Evolutionary conservation across 1,140 invertebrate genomes (phyloP).

Genomic region (Cepaea nemoralis): DNA sequence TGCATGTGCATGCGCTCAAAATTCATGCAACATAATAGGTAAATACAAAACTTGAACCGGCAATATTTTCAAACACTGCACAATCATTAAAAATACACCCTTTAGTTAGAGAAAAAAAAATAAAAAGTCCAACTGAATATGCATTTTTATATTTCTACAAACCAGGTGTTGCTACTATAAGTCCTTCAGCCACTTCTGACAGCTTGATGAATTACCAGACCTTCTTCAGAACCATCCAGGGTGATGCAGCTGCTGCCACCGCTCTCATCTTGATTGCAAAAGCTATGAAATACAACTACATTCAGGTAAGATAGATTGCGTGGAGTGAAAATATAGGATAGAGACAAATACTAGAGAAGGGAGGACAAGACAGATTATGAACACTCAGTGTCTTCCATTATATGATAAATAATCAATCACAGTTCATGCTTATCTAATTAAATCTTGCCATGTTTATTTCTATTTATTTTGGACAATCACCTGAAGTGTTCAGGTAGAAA

Average conservation of each 20-base stretch:
- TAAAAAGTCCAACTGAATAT: neutral
- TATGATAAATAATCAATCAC: too few relatives aligned
- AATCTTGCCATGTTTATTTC: too few relatives aligned
- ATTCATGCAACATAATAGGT: too few relatives aligned
- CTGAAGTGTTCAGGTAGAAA: too few relatives aligned
- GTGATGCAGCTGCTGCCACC: constrained; percentile 83
- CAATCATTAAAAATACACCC: too few relatives aligned
- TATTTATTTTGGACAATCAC: too few relatives aligned
- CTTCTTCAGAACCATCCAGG: constrained; percentile 84
- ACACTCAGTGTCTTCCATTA: too few relatives aligned
- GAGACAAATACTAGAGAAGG: neutral
- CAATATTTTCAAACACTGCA: too few relatives aligned
- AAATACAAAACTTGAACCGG: too few relatives aligned
- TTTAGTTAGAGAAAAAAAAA: too few relatives aligned
- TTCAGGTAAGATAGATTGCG: constrained; percentile 44
- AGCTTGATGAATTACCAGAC: constrained; percentile 82
- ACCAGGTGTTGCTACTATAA: constrained; percentile 55
- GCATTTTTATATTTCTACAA: neutral
- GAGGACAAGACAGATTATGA: neutral
- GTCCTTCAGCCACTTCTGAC: constrained; percentile 75
- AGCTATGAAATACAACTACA: constrained; percentile 54
- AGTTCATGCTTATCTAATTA: too few relatives aligned
- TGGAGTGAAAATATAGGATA: neutral
- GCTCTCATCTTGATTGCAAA: constrained; percentile 74
- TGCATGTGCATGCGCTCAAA: too few relatives aligned